These are phyloP conservation scores for Gasterosteus nipponicus DNA, from an alignment of 2,113 vertebrate species.

Conservation along the genomic window DNA sequence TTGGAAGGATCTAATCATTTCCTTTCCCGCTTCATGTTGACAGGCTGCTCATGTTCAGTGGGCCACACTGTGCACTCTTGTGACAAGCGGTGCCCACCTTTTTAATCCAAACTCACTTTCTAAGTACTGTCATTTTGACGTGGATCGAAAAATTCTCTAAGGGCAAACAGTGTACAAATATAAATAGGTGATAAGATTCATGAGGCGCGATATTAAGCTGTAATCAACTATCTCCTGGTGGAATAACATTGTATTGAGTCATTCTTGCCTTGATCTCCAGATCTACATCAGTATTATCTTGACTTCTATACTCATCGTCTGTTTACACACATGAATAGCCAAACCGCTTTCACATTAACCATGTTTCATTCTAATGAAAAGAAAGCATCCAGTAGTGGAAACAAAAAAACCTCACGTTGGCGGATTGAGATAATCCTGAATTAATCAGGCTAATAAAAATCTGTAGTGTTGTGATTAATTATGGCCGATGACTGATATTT, in stretches of 20 bases:
- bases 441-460: conserved; percentile 40
- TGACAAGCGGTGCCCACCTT: conserved; percentile 63
- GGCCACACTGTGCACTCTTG: conserved; percentile 49
- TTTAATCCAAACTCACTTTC: conserved; percentile 64
- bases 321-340: conserved; percentile 24
- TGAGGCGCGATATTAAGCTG: conserved; percentile 48
- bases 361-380: conserved; percentile 52
- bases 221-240: conserved; percentile 23
- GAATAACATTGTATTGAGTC: conserved; percentile 34
- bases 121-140: conserved; percentile 42
- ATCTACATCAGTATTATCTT: conserved; percentile 53
- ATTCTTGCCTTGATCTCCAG: conserved; percentile 57
- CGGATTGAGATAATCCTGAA: conserved; percentile 33
- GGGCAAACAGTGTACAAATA: conserved; percentile 35
- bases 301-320: conserved; percentile 33
- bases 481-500: conserved; percentile 15
- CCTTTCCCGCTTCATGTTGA: conserved; percentile 31
- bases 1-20: conserved; percentile 32
- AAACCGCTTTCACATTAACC: conserved; percentile 32
- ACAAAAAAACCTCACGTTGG: conserved; percentile 17
- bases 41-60: conserved; percentile 46
- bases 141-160: conserved; percentile 11
- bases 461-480: conserved; percentile 15
- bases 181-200: conserved; percentile 44
- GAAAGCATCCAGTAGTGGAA: conserved; percentile 24